Evolutionary conservation across 2,797 vertebrate species (phyloP).

Genomic region (Tinamus major): DNA sequence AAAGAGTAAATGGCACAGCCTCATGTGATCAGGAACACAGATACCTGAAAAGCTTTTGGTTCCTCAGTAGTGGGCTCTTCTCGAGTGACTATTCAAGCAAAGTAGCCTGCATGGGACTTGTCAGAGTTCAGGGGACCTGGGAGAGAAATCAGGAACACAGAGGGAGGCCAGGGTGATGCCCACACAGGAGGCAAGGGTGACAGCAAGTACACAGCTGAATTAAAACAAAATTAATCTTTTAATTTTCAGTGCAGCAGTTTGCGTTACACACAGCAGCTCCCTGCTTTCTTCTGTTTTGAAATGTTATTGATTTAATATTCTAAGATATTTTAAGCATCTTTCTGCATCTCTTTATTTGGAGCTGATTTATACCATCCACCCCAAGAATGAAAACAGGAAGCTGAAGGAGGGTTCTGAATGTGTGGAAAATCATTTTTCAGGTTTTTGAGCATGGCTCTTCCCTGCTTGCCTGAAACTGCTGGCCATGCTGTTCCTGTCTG

Average conservation of each 20-base stretch:
- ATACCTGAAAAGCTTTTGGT: not conserved
- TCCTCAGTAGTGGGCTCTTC: not conserved
- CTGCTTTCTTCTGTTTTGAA: conserved; percentile 10
- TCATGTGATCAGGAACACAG: not conserved
- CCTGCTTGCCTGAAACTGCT: not conserved
- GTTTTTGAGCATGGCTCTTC: not conserved
- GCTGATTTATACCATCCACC: not conserved
- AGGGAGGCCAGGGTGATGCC: not conserved
- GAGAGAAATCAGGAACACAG: not conserved
- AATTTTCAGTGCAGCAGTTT: not conserved
- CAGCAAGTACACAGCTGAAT: not conserved
- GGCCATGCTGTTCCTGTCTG: not conserved
- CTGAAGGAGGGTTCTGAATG: not conserved
- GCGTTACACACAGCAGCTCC: not conserved
- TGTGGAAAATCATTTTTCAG: not conserved
- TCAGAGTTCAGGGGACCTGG: accelerated
- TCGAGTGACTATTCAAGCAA: not conserved
- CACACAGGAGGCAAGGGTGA: not conserved
- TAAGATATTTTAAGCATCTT: not conserved
- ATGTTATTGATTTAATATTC: not conserved
- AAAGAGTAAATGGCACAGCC: not conserved
- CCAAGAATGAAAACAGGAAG: not conserved
- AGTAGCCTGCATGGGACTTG: not conserved
- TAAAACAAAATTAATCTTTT: not conserved
- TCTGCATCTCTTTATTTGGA: not conserved